phyloP scores from a whole-genome alignment of 2,888 invertebrate species.

The Drosophila trichaetosa region DNA sequence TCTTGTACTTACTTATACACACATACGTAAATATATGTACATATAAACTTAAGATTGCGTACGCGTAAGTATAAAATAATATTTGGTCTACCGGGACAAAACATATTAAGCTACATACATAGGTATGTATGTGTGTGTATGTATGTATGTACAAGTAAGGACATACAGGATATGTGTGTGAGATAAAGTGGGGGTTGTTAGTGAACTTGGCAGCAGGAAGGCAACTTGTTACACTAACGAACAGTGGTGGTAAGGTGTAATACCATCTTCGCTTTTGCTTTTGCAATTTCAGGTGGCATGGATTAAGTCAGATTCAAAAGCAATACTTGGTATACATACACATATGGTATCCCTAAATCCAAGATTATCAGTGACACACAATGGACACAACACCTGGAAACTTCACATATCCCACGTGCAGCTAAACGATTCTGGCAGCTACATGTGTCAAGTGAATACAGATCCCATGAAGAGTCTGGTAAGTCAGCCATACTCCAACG shows the following conservation, averaged over 20 bases:
- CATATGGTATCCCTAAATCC: slow-evolving; percentile 95
- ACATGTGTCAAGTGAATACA: slow-evolving; percentile 97
- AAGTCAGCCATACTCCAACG: slow-evolving; percentile 63
- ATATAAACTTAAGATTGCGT: slow-evolving; percentile 15
- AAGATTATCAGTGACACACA: slow-evolving; percentile 94
- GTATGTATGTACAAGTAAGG: not conserved
- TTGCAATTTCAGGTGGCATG: slow-evolving; percentile 91
- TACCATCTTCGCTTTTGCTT: slow-evolving; percentile 38
- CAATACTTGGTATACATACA: slow-evolving; percentile 94
- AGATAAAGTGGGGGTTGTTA: slow-evolving; percentile 4
- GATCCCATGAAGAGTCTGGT: slow-evolving; percentile 96
- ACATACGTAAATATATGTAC: not conserved
- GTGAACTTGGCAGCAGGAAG: slow-evolving; percentile 9
- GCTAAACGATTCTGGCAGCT: slow-evolving; percentile 95
- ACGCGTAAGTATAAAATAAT: slow-evolving; percentile 20
- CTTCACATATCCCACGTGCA: slow-evolving; percentile 95
- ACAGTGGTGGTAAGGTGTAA: slow-evolving; percentile 20
- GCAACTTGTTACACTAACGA: slow-evolving; percentile 29
- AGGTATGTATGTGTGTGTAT: not conserved
- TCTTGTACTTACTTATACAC: slow-evolving; percentile 15
- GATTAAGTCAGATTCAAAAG: slow-evolving; percentile 96
- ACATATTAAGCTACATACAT: slow-evolving; percentile 2
- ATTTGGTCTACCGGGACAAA: slow-evolving; percentile 9
- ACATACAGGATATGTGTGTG: slow-evolving; percentile 2
- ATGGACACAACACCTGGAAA: slow-evolving; percentile 97